A percentile compares a stretch with the other conserved stretches of the same genome.
Conservation (phyloP, 2,113 vertebrate species). For the Acanthisitta chloris region DNA sequence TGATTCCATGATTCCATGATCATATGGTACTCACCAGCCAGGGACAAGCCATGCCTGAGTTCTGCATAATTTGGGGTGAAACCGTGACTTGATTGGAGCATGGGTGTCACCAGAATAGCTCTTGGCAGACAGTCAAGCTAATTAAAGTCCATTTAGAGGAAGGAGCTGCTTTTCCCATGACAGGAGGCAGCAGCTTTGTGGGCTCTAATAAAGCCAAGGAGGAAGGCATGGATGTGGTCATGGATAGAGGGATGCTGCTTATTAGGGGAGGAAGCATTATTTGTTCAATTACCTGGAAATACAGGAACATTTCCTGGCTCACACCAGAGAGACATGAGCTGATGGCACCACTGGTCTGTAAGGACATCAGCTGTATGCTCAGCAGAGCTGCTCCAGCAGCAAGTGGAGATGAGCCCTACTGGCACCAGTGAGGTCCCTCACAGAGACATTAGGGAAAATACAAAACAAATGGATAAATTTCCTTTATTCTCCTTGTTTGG, state of each 20-base stretch:
- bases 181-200: neutral
- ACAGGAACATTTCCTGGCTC: neutral
- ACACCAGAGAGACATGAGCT: neutral
- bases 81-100: neutral
- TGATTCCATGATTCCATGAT: neutral
- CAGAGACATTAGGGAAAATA: neutral
- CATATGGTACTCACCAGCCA: fast-evolving
- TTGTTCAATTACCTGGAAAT: neutral
- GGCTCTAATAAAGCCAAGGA: neutral
- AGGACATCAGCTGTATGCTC: neutral
- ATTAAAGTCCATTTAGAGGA: neutral
- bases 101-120: neutral
- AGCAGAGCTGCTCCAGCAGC: neutral
- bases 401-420: neutral
- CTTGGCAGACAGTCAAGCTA: neutral
- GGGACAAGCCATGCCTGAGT: neutral
- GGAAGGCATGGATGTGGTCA: neutral
- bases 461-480: neutral
- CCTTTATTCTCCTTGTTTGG: neutral
- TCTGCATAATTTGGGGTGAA: neutral
- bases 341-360: neutral
- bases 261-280: neutral
- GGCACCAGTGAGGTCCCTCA: fast-evolving
- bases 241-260: fast-evolving
- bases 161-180: neutral